These are phyloP conservation scores for Daubentonia madagascariensis DNA, from an alignment of 2,113 vertebrate species.

Conservation along the genomic window DNA sequence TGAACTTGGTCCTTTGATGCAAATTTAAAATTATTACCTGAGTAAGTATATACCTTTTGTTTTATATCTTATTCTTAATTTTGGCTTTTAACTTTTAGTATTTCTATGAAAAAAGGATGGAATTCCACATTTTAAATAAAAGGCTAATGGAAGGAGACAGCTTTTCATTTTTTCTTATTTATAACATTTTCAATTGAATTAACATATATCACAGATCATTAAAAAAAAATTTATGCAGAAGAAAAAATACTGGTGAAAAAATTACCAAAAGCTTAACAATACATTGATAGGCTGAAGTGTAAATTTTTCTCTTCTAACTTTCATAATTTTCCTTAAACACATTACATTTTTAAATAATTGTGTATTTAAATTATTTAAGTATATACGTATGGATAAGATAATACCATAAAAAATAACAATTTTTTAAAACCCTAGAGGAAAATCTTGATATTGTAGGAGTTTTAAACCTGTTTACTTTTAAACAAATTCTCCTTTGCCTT, in stretches of 20 bases:
- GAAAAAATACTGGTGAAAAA: background rate
- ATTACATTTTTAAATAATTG: background rate
- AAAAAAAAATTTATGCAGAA: background rate
- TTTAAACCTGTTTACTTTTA: background rate
- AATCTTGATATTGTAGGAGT: background rate
- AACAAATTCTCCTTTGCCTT: background rate
- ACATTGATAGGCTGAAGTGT: background rate
- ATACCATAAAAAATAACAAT: no score
- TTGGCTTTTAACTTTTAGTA: background rate
- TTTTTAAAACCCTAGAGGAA: background rate
- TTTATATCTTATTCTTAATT: background rate
- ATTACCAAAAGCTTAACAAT: background rate
- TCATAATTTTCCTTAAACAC: background rate
- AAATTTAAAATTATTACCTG: background rate
- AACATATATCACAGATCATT: background rate
- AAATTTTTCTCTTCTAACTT: background rate
- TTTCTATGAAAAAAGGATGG: background rate
- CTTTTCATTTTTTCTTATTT: background rate
- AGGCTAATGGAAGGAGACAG: background rate
- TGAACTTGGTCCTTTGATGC: background rate
- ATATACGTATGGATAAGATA: background rate
- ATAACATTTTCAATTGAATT: background rate
- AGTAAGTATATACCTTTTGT: background rate
- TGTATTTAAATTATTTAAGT: background rate
- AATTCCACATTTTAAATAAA: background rate